Percentiles rank a stretch among this genome's conserved stretches.
Conservation (phyloP, 2,797 vertebrate genomes). For the Sebastes aleutianus region DNA sequence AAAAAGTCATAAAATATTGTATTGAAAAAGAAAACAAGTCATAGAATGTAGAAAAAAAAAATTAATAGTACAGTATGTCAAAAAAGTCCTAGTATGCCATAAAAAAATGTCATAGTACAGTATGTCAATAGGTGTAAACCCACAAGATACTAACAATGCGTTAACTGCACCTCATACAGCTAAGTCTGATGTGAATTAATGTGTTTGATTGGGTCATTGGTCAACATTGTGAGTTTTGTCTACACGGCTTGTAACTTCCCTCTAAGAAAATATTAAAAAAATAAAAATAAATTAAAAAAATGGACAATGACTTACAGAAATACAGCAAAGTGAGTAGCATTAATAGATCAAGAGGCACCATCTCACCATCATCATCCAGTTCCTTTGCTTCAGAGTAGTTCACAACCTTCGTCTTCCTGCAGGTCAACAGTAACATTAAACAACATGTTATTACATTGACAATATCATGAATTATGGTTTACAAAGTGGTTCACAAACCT, state of each 20-base stretch:
- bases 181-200: neutral
- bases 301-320: neutral
- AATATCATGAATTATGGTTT: rapidly evolving
- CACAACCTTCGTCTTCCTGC: slow-evolving; percentile 86
- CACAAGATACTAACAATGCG: neutral
- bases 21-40: too few relatives aligned
- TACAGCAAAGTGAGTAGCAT: neutral
- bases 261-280: neutral
- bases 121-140: neutral
- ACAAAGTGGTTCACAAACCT: slow-evolving; percentile 60
- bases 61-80: neutral
- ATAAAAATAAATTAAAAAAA: neutral
- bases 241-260: neutral
- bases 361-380: slow-evolving; percentile 84
- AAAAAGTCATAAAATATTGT: too few relatives aligned
- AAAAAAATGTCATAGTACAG: neutral
- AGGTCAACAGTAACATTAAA: slow-evolving; percentile 1
- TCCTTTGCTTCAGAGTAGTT: slow-evolving; percentile 86
- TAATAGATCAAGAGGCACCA: neutral
- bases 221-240: neutral
- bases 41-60: too few relatives aligned
- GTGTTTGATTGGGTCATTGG: neutral
- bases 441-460: neutral
- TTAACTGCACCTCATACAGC: neutral
- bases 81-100: neutral